A percentile compares a stretch with the other conserved stretches of the same genome.
Evolutionary conservation across 2,113 vertebrate genomes (phyloP).

Genomic region (Gadus macrocephalus): DNA sequence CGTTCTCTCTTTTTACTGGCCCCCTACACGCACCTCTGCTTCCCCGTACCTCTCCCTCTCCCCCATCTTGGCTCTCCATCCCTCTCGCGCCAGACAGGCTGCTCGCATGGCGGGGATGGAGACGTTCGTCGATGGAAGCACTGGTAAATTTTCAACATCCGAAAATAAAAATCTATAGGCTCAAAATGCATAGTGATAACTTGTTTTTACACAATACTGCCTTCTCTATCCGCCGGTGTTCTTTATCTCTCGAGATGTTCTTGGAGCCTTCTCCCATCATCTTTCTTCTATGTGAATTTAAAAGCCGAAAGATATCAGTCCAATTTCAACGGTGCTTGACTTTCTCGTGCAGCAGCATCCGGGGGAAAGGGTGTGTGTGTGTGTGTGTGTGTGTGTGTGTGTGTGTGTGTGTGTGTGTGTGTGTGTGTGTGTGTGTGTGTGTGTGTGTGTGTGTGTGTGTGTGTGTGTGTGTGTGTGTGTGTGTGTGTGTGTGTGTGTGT

Average conservation of each 20-base stretch:
- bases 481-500: conserved; percentile 5
- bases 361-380: conserved; percentile 31
- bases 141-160: conserved; percentile 77
- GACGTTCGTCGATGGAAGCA: conserved; percentile 86
- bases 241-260: conserved; percentile 14
- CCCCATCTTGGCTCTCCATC: conserved; percentile 61
- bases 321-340: conserved; percentile 37
- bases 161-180: conserved; percentile 43
- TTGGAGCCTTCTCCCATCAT: conserved; percentile 15
- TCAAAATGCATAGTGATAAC: conserved; percentile 75
- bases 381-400: conserved; percentile 25
- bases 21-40: conserved; percentile 66
- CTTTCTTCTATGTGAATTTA: conserved; percentile 40
- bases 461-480: conserved; percentile 27
- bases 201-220: conserved; percentile 55
- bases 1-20: conserved; percentile 38
- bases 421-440: conserved; percentile 19
- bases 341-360: conserved; percentile 47
- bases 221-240: conserved; percentile 47
- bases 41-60: conserved; percentile 44
- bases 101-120: conserved; percentile 82
- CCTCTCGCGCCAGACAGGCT: conserved; percentile 73
- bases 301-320: conserved; percentile 39
- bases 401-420: conserved; percentile 7
- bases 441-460: conserved; percentile 24